Base-by-base conservation (phyloP, 2,888 invertebrate genomes). In the Timandra comae region DNA sequence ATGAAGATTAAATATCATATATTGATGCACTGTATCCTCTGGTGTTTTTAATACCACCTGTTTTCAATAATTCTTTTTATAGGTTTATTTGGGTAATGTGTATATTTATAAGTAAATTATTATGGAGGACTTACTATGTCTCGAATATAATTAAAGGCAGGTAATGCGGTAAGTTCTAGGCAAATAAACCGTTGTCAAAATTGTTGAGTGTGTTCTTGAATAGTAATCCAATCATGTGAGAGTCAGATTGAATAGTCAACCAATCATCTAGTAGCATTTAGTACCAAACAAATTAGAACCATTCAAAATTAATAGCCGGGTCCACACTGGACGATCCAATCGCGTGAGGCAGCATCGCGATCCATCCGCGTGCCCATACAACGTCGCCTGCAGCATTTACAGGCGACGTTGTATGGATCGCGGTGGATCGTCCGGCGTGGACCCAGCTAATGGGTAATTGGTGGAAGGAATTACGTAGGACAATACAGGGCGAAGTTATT, bases 1-100 rank as follows among this genome's bases (percentile, higher is more conserved):
- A 90, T 90, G 90, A 90, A 89, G 88, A 90, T 90, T 90, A 89
- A 88, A 90, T 89, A 89, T 89, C 87, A 88, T 90, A 90, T 90
- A 90, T 90, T 90, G 89, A 90, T 89, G 90, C 90, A 90, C 90
- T 89, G 88, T 88, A 81, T 62, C 67, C 65, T 64, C 73, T 79
- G 81, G 80, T 79, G 79, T 81, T 84, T 84, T 85, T 81, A 80
- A 78, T 73, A 72, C 70, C 75, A 70, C 80, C 79, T 77, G 80
- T 82, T 70, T 68, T 72, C 54, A 62, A 53, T 50, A 22, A 54
- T 50, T 63, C 63, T 56, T 70, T 73, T 73, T 71, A 77, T 81
- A 80, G 74, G 67, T 77, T 73, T 77, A 77, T 81, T 77, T 82
- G 84, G 82, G 79, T 78, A 75, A 80, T 75, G 67, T 81, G 73